Conservation (phyloP, 2,888 invertebrate species). For the Standfussiana lucernea region DNA sequence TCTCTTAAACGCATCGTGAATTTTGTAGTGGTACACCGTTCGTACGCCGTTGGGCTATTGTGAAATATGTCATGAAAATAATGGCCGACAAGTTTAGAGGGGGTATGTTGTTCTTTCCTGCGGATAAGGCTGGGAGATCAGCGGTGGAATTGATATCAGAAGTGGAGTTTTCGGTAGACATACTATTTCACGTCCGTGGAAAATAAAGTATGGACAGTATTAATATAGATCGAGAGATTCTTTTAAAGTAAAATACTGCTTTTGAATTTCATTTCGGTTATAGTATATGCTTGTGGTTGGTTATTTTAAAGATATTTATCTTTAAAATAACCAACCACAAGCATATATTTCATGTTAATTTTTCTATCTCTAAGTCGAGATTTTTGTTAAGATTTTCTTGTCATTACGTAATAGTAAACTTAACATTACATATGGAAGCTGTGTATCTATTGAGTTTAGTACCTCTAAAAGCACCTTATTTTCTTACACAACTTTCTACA, state of each 20-base stretch:
- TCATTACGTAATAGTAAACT: not conserved
- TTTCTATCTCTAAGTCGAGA: not conserved
- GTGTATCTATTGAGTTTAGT: conserved; percentile 12
- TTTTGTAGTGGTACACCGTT: conserved; percentile 76
- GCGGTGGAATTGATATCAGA: conserved; percentile 38
- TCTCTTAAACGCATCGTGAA: conserved; percentile 73
- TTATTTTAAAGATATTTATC: not conserved
- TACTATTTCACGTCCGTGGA: not conserved
- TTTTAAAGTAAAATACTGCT: not conserved
- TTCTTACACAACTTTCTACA: conserved; percentile 27
- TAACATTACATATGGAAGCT: not conserved
- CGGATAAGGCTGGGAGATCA: conserved; percentile 69
- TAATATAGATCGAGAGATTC: not conserved
- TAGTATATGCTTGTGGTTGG: not conserved
- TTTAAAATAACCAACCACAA: too few species aligned
- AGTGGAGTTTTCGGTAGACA: conserved; percentile 4
- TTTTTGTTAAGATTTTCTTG: not conserved
- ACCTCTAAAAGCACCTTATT: conserved; percentile 30
- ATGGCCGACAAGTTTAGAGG: conserved; percentile 75
- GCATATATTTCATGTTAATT: not conserved
- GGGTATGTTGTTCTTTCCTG: conserved; percentile 68
- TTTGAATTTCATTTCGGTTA: not conserved
- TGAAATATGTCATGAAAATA: conserved; percentile 87
- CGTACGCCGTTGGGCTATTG: conserved; percentile 75
- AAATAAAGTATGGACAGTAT: not conserved